Conservation (phyloP, 2,888 invertebrate species). For the Drosophila macrospina region DNA sequence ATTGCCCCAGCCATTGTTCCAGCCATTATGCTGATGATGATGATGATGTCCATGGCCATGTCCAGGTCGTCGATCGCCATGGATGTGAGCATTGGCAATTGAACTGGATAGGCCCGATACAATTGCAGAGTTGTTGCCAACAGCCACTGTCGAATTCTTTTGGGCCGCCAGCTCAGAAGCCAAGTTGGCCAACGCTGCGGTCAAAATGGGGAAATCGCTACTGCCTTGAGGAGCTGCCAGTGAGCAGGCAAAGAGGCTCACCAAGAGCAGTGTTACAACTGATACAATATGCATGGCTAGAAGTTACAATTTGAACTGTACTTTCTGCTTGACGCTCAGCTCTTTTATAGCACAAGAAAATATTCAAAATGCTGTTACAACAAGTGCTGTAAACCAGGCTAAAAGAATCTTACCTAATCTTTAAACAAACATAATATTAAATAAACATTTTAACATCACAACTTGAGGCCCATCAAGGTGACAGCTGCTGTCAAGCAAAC, state of each 20-base stretch:
- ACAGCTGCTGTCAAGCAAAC: constrained; percentile 41
- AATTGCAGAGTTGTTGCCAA: constrained; percentile 11
- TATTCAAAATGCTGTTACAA: neutral
- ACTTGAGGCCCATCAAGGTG: constrained; percentile 10
- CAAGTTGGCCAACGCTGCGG: constrained; percentile 9
- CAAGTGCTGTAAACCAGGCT: constrained; percentile 1
- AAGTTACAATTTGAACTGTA: constrained; percentile 28
- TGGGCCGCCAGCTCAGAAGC: constrained; percentile 23
- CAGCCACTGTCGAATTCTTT: constrained; percentile 7
- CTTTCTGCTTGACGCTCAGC: neutral
- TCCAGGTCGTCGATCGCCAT: neutral
- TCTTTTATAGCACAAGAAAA: constrained; percentile 28
- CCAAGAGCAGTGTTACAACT: constrained; percentile 33
- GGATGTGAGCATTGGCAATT: constrained; percentile 13
- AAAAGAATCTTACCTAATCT: constrained; percentile 8
- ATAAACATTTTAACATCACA: neutral
- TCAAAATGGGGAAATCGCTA: too few species aligned
- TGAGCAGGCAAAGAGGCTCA: constrained; percentile 30
- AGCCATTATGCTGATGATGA: neutral
- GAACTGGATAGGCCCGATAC: constrained; percentile 36
- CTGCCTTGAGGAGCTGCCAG: constrained; percentile 26
- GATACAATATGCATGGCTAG: constrained; percentile 39
- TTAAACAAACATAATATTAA: neutral
- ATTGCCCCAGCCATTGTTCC: constrained; percentile 13
- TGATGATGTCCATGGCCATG: neutral